Percentiles rank a stretch among this genome's conserved stretches.
Evolutionary conservation across 2,797 vertebrate genomes (phyloP).

Genomic region (Glyptemys insculpta): DNA sequence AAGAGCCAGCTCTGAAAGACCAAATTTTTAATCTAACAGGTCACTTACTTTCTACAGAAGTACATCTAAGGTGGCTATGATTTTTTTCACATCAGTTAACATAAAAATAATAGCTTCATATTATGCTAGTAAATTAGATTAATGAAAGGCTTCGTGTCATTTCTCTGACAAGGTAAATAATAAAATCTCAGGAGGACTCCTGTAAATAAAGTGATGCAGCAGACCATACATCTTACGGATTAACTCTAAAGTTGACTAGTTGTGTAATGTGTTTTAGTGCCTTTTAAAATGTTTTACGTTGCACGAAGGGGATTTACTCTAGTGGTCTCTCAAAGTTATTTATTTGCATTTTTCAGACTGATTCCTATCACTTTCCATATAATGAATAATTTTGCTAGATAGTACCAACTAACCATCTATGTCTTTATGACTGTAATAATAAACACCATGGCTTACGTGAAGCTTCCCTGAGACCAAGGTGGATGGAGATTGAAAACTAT

Average conservation of each 20-base stretch:
- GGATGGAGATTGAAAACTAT: neutral
- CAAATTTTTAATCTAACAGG: neutral
- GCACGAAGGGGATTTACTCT: neutral
- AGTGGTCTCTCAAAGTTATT: constrained; percentile 55
- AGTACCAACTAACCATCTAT: neutral
- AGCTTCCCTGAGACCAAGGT: neutral
- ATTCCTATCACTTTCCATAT: neutral
- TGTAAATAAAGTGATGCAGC: neutral
- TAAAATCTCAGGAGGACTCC: neutral
- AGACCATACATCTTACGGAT: neutral
- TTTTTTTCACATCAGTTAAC: neutral
- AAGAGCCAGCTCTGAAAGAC: neutral
- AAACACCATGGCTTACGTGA: neutral
- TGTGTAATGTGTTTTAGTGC: neutral
- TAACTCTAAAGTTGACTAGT: no score
- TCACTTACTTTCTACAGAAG: neutral
- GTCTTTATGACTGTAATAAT: neutral
- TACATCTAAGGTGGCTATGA: neutral
- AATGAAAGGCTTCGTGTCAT: neutral
- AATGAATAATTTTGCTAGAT: neutral
- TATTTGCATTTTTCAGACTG: neutral
- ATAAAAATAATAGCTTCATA: neutral
- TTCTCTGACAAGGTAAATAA: neutral
- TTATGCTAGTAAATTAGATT: neutral
- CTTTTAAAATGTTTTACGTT: neutral